Base-by-base conservation (phyloP, 2,888 invertebrate species). In the Biston betularia region DNA sequence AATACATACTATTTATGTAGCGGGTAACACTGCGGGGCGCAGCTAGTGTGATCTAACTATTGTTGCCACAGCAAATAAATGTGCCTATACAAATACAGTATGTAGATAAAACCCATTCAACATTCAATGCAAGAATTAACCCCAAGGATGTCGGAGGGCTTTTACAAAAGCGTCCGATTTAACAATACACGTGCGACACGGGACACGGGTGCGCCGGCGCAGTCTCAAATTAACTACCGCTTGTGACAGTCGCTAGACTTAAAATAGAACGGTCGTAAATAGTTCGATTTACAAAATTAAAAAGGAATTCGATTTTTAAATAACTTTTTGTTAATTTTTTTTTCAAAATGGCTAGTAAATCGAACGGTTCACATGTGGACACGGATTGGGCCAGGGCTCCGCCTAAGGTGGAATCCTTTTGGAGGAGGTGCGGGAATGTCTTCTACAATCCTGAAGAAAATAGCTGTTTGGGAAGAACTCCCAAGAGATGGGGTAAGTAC, bases 401-500 rank as follows among this genome's bases (percentile, higher is more conserved):
- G 0, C 89, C 90, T 0, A 80, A 83, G 0, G 70, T 82, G 0
- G 84, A 86, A 0, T 81, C 89, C 0, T 71, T 82, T 1, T 83
- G 86, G 75, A 74, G 79, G 50, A 83, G 87, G 53, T 65, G 87
- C 0, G 79, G 81, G 9, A 86, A 81, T 57, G 81, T 84, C 0
- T 80, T 92, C 46, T 93, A 93, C 72, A 85, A 93, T 69, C 86
- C 86, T 7, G 86, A 88, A 0, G 92, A 93, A 14, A 86, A 87
- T 7, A 92, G 90, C 77, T 85, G 91, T 69, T 79, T 92, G 34
- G 93, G 93, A 38, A 77, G 93, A 24, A 93, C 93, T 48, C 85
- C 91, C 40, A 90, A 90, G 65, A 75, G 91, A 85, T 93, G 93
- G 93, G 93, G 93, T 93, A 74, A 89, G 92, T 83, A 10, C 24